Evolutionary conservation across 1,140 invertebrate genomes (phyloP).

Genomic region (Hydropsyche tenuis): DNA sequence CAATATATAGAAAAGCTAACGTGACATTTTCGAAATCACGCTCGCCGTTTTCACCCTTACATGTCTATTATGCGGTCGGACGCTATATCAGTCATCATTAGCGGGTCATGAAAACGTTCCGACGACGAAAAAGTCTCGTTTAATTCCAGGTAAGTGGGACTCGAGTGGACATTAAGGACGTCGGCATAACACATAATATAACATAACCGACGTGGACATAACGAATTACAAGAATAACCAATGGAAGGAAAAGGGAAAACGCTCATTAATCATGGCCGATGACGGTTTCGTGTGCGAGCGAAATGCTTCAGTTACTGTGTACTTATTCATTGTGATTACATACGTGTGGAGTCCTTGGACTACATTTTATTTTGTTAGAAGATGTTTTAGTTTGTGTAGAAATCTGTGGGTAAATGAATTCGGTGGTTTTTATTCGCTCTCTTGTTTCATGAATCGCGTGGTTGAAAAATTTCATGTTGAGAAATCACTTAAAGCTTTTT

Average conservation of each 20-base stretch:
- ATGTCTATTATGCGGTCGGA: background rate
- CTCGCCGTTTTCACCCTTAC: slow-evolving; percentile 1
- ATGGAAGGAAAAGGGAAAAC: background rate
- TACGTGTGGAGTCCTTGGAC: no score
- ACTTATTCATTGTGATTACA: no score
- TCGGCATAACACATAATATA: background rate
- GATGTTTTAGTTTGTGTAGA: no score
- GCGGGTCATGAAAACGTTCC: slow-evolving; percentile 2
- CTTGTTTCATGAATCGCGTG: no score
- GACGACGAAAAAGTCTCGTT: background rate
- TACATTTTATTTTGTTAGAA: no score
- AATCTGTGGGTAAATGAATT: no score
- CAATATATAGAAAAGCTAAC: no score
- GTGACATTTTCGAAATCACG: background rate
- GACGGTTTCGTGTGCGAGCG: slow-evolving; percentile 1
- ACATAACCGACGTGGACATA: background rate
- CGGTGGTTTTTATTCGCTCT: no score
- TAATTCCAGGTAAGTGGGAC: slow-evolving; percentile 4
- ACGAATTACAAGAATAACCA: slow-evolving; percentile 1
- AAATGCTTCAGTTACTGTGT: no score
- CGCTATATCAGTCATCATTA: slow-evolving; percentile 13
- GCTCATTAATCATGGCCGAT: slow-evolving; percentile 18
- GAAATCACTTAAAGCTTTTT: no score
- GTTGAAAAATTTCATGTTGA: no score
- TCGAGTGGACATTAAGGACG: slow-evolving; percentile 22